These are phyloP conservation scores for Sparus aurata DNA, from an alignment of 2,797 vertebrate genomes.

Conservation along the genomic window DNA sequence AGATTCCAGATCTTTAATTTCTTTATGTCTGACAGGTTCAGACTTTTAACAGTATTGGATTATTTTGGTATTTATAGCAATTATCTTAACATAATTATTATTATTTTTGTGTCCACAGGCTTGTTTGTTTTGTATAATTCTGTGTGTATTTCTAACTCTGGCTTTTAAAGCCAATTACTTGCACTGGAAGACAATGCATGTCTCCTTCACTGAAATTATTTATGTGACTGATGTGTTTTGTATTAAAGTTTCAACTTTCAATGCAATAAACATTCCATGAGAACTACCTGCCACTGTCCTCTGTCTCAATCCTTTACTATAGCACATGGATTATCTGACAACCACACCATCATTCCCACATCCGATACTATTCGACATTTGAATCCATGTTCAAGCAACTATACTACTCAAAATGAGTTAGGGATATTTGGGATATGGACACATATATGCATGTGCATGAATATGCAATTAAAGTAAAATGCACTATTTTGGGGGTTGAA, in stretches of 20 bases:
- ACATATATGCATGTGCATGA: no score
- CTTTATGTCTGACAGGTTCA: conserved; percentile 84
- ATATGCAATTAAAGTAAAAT: no score
- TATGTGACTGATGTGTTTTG: conserved; percentile 66
- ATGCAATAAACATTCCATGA: conserved; percentile 78
- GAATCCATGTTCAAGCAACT: background rate
- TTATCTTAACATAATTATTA: conserved; percentile 58
- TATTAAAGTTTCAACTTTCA: conserved; percentile 62
- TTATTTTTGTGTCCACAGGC: conserved; percentile 67
- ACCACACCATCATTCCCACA: no score
- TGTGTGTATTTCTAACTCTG: conserved; percentile 70
- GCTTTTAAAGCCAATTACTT: conserved; percentile 71
- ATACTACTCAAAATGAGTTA: no score
- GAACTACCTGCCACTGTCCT: conserved; percentile 12
- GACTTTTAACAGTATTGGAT: conserved; percentile 74
- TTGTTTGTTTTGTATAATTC: conserved; percentile 74
- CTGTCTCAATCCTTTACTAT: conserved; percentile 15
- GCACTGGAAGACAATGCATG: conserved; percentile 81
- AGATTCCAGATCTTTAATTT: conserved; percentile 53
- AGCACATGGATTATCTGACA: background rate
- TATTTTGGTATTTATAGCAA: conserved; percentile 78
- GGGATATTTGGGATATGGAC: no score
- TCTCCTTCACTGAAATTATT: conserved; percentile 81
- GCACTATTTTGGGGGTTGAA: no score
- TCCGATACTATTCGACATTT: background rate